Percentiles rank a stretch among this genome's conserved stretches.
These are phyloP conservation scores for Drosophila azteca DNA, from an alignment of 1,140 invertebrate genomes.

Conservation along the genomic window DNA sequence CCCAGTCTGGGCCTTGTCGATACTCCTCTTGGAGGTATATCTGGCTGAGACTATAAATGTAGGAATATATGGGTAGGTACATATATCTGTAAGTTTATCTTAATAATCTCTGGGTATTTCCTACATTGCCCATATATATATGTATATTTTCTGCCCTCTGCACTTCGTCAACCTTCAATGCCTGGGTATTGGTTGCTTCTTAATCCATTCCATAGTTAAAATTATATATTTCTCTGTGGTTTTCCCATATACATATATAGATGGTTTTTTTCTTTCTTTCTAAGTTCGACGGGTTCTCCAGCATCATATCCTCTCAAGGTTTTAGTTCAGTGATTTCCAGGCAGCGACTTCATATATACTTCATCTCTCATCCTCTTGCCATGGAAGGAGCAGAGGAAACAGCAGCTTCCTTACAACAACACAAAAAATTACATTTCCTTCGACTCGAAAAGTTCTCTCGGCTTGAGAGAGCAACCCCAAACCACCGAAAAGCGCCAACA, in stretches of 20 bases:
- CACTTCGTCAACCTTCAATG: too few species aligned
- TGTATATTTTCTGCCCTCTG: too few species aligned
- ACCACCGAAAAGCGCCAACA: slow-evolving; percentile 20
- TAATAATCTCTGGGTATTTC: too few species aligned
- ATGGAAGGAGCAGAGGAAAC: slow-evolving; percentile 2
- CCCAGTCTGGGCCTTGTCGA: slow-evolving; percentile 12
- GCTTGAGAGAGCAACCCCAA: slow-evolving; percentile 31
- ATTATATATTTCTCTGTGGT: slow-evolving; percentile 51
- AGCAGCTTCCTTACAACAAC: neutral
- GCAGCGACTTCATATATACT: slow-evolving; percentile 66
- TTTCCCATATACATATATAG: slow-evolving; percentile 43
- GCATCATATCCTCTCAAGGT: slow-evolving; percentile 25
- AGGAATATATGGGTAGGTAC: too few species aligned
- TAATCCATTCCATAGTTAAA: too few species aligned
- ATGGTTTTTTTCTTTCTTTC: too few species aligned
- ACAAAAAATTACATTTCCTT: slow-evolving; percentile 80
- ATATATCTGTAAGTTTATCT: too few species aligned
- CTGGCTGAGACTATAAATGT: too few species aligned
- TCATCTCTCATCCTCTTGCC: slow-evolving; percentile 47
- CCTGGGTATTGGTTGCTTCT: too few species aligned
- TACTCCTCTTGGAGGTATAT: too few species aligned
- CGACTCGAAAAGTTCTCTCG: slow-evolving; percentile 76
- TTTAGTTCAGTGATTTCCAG: slow-evolving; percentile 80
- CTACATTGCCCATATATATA: too few species aligned
- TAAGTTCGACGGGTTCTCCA: slow-evolving; percentile 13